Evolutionary conservation across 92 coral and sea anemone genomes (phyloP).

Genomic region (Muricea muricata): DNA sequence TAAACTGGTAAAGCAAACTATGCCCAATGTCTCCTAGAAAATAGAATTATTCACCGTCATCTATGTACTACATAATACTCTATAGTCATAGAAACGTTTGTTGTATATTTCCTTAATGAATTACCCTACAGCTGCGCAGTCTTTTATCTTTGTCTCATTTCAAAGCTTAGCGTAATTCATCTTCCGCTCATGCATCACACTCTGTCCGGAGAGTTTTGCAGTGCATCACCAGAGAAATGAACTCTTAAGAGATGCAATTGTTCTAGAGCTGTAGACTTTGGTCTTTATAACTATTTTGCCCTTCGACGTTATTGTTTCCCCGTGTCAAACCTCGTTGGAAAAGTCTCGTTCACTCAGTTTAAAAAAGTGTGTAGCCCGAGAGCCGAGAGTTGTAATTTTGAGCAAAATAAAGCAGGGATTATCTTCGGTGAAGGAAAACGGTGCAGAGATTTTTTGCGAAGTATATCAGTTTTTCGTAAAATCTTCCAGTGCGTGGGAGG

Average conservation of each 20-base stretch:
- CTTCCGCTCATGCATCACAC: background rate
- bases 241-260: no score
- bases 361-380: background rate
- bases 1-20: no score
- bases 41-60: no score
- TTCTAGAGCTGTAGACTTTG: no score
- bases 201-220: no score
- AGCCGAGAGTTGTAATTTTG: background rate
- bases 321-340: background rate
- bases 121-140: background rate
- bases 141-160: background rate
- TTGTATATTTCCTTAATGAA: background rate
- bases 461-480: background rate
- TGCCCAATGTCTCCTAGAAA: no score
- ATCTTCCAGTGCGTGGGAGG: conserved; percentile 20
- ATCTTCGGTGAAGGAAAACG: background rate
- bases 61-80: no score
- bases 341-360: background rate
- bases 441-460: background rate
- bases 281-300: background rate
- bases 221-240: no score
- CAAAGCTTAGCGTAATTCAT: background rate
- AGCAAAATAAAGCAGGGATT: background rate
- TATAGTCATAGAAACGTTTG: conserved; percentile 1
- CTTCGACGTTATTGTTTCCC: background rate